A percentile compares a stretch with the other conserved stretches of the same genome.
Conservation (phyloP, 2,113 vertebrate species). For the Pelecanoides urinatrix region DNA sequence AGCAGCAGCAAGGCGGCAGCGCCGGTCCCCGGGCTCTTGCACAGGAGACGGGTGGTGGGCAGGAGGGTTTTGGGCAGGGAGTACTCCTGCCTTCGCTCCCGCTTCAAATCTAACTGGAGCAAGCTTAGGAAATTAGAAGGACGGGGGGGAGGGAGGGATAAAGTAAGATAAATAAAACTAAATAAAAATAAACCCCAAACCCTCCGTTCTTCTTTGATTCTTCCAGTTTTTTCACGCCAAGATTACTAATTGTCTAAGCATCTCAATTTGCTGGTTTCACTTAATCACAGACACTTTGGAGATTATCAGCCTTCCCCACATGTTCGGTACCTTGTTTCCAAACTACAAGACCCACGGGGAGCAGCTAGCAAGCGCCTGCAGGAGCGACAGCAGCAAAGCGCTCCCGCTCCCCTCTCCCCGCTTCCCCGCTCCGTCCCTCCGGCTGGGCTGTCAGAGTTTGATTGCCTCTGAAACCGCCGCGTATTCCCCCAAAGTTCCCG, state of each 20-base stretch:
- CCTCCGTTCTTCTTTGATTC: slow-evolving; percentile 32
- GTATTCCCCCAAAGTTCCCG: slow-evolving; percentile 31
- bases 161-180: slow-evolving; percentile 25
- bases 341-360: slow-evolving; percentile 57
- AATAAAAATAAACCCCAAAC: slow-evolving; percentile 10
- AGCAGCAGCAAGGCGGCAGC: background rate
- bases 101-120: background rate
- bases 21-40: fast-evolving
- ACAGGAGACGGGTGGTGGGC: fast-evolving
- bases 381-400: slow-evolving; percentile 20
- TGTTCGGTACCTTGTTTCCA: slow-evolving; percentile 62
- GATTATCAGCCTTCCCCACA: slow-evolving; percentile 72
- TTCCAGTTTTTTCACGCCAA: slow-evolving; percentile 23
- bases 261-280: slow-evolving; percentile 68
- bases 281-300: slow-evolving; percentile 64
- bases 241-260: slow-evolving; percentile 68
- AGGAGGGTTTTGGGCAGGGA: background rate
- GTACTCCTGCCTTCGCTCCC: background rate
- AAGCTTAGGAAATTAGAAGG: background rate
- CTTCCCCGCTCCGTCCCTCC: slow-evolving; percentile 13
- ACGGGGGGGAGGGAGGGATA: background rate
- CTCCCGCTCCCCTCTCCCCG: background rate
- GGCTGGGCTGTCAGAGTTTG: slow-evolving; percentile 62
- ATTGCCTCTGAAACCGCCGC: slow-evolving; percentile 33
- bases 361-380: slow-evolving; percentile 39